These are phyloP conservation scores for Urocitellus parryii DNA, from an alignment of 2,113 vertebrate genomes.

Conservation along the genomic window DNA sequence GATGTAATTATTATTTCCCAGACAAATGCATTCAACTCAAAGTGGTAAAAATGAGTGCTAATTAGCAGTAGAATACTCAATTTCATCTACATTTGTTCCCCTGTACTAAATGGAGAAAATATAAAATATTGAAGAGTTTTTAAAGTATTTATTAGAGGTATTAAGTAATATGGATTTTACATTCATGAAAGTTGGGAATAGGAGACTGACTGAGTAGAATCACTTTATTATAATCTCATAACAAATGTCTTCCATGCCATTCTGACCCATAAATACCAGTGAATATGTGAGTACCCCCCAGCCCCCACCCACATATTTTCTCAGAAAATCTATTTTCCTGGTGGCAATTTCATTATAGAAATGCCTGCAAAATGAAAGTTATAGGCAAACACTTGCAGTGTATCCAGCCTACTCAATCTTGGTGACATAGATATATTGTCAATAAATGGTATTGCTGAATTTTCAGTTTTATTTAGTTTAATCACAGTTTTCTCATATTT, in stretches of 20 bases:
- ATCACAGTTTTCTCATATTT: background rate
- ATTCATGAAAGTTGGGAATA: background rate
- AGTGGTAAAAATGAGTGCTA: background rate
- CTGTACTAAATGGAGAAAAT: background rate
- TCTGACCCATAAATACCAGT: background rate
- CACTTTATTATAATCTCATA: background rate
- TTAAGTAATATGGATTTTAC: background rate
- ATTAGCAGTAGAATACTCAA: background rate
- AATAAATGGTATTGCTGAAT: background rate
- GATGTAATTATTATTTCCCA: constrained; percentile 15
- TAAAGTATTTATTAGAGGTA: background rate
- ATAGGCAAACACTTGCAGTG: background rate
- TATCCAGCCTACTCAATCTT: background rate
- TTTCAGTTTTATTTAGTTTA: background rate
- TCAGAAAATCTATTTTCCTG: background rate
- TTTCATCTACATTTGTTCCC: background rate
- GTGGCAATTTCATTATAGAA: background rate
- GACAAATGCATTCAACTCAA: background rate
- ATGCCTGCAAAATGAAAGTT: background rate
- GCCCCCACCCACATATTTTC: background rate
- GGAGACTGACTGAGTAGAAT: background rate
- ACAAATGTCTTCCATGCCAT: background rate
- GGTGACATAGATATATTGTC: background rate
- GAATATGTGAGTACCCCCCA: background rate
- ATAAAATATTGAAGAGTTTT: background rate